Evolutionary conservation across 1,140 invertebrate species (phyloP).

Genomic region (Epicauta chinensis): DNA sequence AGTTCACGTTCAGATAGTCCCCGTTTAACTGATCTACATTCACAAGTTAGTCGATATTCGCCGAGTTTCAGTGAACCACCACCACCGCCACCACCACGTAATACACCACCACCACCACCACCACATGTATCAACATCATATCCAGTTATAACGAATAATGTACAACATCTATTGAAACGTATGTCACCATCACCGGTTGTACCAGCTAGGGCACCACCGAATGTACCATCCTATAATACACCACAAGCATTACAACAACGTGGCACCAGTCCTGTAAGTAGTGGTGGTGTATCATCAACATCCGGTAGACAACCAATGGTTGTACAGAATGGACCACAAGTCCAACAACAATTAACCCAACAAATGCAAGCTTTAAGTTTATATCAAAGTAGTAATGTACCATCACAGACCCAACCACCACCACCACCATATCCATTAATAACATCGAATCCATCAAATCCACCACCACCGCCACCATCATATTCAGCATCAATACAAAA

Average conservation of each 20-base stretch:
- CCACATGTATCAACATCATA: conserved; percentile 39
- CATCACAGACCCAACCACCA: conserved; percentile 49
- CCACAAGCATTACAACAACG: conserved; percentile 46
- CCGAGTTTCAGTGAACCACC: conserved; percentile 58
- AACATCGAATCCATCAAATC: conserved; percentile 48
- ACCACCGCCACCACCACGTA: conserved; percentile 58
- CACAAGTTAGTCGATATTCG: conserved; percentile 55
- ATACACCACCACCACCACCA: conserved; percentile 63
- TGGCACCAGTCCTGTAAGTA: conserved; percentile 73
- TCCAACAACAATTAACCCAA: conserved; percentile 75
- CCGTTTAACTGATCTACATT: conserved; percentile 49
- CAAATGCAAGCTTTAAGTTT: conserved; percentile 81
- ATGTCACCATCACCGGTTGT: conserved; percentile 72
- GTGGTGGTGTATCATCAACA: conserved; percentile 33
- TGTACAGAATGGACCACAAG: conserved; percentile 73
- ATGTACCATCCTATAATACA: conserved; percentile 44
- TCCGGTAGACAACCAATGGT: conserved; percentile 62
- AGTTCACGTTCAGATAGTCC: conserved; percentile 86
- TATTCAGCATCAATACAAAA: conserved; percentile 81
- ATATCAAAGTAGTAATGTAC: conserved; percentile 54
- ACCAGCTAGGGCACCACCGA: conserved; percentile 53
- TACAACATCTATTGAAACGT: conserved; percentile 77
- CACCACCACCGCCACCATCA: conserved; percentile 70
- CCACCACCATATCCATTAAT: conserved; percentile 73
- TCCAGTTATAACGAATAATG: conserved; percentile 54